A percentile compares a stretch with the other conserved stretches of the same genome.
Conservation (phyloP, 2,113 vertebrate species). For the Pituophis catenifer region DNA sequence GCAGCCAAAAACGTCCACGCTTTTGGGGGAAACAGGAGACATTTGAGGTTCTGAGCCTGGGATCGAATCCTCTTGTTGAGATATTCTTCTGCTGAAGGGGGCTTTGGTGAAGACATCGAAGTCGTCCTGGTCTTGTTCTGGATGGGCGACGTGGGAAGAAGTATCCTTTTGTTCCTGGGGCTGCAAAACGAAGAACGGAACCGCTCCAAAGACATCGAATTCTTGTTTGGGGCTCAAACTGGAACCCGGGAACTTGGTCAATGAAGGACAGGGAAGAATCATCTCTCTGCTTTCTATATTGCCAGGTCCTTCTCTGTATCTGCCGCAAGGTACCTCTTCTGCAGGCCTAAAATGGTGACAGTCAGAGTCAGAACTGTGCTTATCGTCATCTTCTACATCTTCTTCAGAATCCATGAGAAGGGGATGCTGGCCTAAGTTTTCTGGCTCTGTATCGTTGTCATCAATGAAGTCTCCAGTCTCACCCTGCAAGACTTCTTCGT, state of each 20-base stretch:
- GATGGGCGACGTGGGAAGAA: slow-evolving; percentile 64
- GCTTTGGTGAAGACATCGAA: slow-evolving; percentile 95
- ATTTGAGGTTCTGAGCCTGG: slow-evolving; percentile 58
- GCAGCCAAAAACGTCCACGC: slow-evolving; percentile 87
- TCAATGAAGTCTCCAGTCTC: slow-evolving; percentile 83
- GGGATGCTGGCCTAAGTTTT: slow-evolving; percentile 89
- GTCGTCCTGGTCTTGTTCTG: slow-evolving; percentile 74
- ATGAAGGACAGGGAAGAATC: slow-evolving; percentile 2
- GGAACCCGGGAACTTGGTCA: slow-evolving; percentile 7
- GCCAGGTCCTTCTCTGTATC: background rate
- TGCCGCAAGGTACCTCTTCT: slow-evolving; percentile 40
- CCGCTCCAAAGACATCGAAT: slow-evolving; percentile 84
- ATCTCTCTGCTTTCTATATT: slow-evolving; percentile 23
- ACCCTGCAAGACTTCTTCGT: slow-evolving; percentile 86
- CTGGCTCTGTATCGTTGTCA: slow-evolving; percentile 82
- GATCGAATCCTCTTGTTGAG: slow-evolving; percentile 61
- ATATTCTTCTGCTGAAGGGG: slow-evolving; percentile 85
- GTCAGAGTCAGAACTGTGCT: slow-evolving; percentile 89
- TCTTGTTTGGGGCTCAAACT: slow-evolving; percentile 51
- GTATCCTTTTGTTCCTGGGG: slow-evolving; percentile 52
- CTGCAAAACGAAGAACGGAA: slow-evolving; percentile 79
- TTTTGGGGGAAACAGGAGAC: slow-evolving; percentile 68
- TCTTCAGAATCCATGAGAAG: slow-evolving; percentile 96
- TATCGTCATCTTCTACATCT: slow-evolving; percentile 84
- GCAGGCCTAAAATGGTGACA: slow-evolving; percentile 66